Base-by-base conservation (phyloP, 2,113 vertebrate species). In the Furnarius figulus region DNA sequence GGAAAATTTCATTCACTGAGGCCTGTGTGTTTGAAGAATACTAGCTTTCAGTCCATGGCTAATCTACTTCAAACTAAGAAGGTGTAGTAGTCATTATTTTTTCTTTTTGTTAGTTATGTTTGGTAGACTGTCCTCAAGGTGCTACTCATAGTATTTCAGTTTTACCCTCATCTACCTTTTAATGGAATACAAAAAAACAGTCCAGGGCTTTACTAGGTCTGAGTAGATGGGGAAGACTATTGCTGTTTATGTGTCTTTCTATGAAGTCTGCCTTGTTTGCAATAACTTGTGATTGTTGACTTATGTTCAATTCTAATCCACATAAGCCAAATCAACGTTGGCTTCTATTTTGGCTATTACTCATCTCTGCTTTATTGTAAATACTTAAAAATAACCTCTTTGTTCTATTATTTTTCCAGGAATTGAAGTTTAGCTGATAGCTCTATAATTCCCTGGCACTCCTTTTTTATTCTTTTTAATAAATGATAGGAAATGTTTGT, bases 391-490 rank as follows among this genome's bases (percentile, higher is more conserved):
- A 68, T 70, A 65, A 39, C 24, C 17, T 39, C 47, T 82, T 96
- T 66, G 13, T 82, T 90, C 59, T 42, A 61, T 58, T 94, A 47
- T 90, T 95, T 89, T 95, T 90, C 71, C 66, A 73, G 72, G 81
- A 95, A 91, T n/a, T 79, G 14, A 82, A 82, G 52, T 87, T 89
- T 59, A 67, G 27, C 8, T 89, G 58, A 68, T 91, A 74, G 33
- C 23, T 85, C 40, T 90, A 0, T 83, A 90, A 70, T 76, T 91
- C 37, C 53, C 82, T 61, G 71, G 22, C 75, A 87, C 35, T 76
- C 37, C 47, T 68, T 42, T 85, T 87, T 85, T 55, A 58, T 3
- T 8, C 21, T 78, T 94, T 89, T 63, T 14, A 87, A 90, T 75
- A 91, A 82, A 46, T 52, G 68, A 85, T 49, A 65, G 52, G 52